phyloP scores from a whole-genome alignment of 2,888 invertebrate species.

The Platypus cylindrus region DNA sequence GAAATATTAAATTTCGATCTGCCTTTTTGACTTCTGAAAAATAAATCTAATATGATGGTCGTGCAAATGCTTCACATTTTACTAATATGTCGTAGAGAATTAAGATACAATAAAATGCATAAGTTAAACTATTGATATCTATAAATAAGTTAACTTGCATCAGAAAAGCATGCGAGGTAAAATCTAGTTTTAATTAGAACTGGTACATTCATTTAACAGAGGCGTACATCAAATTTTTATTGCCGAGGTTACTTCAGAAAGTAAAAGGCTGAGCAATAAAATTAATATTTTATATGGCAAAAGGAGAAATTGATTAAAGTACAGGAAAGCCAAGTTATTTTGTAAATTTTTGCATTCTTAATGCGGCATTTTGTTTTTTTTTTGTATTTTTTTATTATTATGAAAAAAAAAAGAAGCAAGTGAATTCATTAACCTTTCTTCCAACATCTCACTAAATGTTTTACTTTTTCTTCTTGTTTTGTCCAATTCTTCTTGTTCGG shows the following conservation, averaged over 20 bases:
- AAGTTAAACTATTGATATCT: slow-evolving; percentile 12
- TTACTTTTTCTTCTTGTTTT: slow-evolving; percentile 68
- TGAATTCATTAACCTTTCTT: slow-evolving; percentile 74
- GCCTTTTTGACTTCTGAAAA: slow-evolving; percentile 36
- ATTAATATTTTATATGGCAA: too few species aligned
- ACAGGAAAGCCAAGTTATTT: too few species aligned
- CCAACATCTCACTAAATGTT: slow-evolving; percentile 91
- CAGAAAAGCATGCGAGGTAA: slow-evolving; percentile 6
- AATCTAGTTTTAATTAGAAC: slow-evolving; percentile 12
- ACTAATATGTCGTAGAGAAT: slow-evolving; percentile 5
- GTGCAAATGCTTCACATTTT: neutral
- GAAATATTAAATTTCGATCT: slow-evolving; percentile 48
- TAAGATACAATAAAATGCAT: slow-evolving; percentile 10
- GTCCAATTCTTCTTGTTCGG: slow-evolving; percentile 53
- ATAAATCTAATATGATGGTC: slow-evolving; percentile 1
- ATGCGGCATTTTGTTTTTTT: too few species aligned
- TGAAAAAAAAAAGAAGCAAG: too few species aligned
- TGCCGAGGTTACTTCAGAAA: too few species aligned
- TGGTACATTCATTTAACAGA: slow-evolving; percentile 7
- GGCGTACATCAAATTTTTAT: slow-evolving; percentile 4
- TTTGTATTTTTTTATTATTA: too few species aligned
- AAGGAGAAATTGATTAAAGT: too few species aligned
- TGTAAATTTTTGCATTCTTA: too few species aligned
- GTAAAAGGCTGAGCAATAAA: too few species aligned
- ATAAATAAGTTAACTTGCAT: slow-evolving; percentile 10